phyloP scores from a whole-genome alignment of 2,888 invertebrate species.

The Nomada fabriciana region DNA sequence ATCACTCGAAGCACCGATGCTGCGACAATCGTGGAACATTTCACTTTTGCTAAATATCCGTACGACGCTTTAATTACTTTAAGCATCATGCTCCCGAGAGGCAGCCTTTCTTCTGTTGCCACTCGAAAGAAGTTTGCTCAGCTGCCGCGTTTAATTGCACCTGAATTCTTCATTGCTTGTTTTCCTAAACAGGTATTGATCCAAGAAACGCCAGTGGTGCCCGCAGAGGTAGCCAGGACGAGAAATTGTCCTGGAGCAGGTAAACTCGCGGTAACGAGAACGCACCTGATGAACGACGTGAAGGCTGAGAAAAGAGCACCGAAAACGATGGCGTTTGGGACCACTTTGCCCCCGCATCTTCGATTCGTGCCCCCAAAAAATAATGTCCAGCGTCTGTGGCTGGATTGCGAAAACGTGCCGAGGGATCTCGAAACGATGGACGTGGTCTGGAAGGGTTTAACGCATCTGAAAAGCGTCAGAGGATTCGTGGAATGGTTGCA shows the following conservation, averaged over 20 bases:
- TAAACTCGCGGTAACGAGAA: conserved; percentile 85
- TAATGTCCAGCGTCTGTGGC: conserved; percentile 86
- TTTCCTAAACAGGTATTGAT: conserved; percentile 82
- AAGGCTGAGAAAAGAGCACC: conserved; percentile 85
- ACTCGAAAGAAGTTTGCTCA: conserved; percentile 16
- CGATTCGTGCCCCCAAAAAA: conserved; percentile 86
- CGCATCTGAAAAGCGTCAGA: conserved; percentile 84
- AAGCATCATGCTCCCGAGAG: not conserved
- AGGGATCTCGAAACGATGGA: conserved; percentile 87
- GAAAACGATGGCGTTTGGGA: conserved; percentile 86
- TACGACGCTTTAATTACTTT: not conserved
- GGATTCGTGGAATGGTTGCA: conserved; percentile 76
- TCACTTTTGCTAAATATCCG: conserved; percentile 16
- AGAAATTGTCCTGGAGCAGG: conserved; percentile 85
- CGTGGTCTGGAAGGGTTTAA: conserved; percentile 88
- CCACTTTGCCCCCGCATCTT: conserved; percentile 85
- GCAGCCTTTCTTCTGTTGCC: not conserved
- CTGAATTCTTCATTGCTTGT: conserved; percentile 11
- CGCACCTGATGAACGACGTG: conserved; percentile 85
- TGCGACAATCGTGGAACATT: conserved; percentile 5
- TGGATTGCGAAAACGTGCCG: conserved; percentile 86
- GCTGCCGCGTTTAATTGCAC: conserved; percentile 18
- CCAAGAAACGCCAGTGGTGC: conserved; percentile 87
- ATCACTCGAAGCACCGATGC: not conserved
- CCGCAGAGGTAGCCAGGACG: conserved; percentile 86